phyloP scores from a whole-genome alignment of 1,140 invertebrate genomes.

The Wasmannia auropunctata region DNA sequence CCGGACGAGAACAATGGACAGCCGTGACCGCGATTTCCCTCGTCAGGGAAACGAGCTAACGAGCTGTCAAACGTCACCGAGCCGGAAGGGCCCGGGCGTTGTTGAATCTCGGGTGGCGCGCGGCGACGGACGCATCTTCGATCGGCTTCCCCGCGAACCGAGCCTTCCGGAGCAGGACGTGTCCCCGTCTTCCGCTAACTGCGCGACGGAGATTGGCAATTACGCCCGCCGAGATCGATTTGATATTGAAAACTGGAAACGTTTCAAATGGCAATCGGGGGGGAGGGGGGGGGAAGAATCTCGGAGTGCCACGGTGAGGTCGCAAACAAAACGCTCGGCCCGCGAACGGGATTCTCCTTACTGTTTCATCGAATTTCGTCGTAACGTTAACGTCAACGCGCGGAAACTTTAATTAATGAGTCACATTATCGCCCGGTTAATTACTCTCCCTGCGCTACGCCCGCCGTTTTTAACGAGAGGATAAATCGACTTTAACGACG shows the following conservation, averaged over 20 bases:
- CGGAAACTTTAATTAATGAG: slow-evolving; percentile 7
- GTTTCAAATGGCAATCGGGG: slow-evolving; percentile 52
- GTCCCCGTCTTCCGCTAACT: slow-evolving; percentile 51
- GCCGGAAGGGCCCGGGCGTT: slow-evolving; percentile 37
- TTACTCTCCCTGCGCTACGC: background rate
- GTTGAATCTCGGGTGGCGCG: slow-evolving; percentile 61
- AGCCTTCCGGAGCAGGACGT: slow-evolving; percentile 29
- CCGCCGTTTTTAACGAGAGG: background rate
- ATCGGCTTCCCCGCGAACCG: background rate
- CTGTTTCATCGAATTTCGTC: background rate
- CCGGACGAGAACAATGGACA: slow-evolving; percentile 70
- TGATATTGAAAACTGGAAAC: slow-evolving; percentile 58
- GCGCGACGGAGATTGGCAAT: slow-evolving; percentile 56
- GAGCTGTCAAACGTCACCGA: slow-evolving; percentile 76
- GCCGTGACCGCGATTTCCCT: slow-evolving; percentile 62
- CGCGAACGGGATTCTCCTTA: background rate
- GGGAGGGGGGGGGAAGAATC: too few relatives aligned
- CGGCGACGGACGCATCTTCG: slow-evolving; percentile 37
- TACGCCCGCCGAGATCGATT: slow-evolving; percentile 49
- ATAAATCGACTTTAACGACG: slow-evolving; percentile 25
- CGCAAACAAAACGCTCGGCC: background rate
- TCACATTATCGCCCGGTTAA: slow-evolving; percentile 9
- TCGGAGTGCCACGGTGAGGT: background rate
- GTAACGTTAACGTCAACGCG: background rate
- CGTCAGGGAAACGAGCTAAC: slow-evolving; percentile 71